A percentile compares a stretch with the other conserved stretches of the same genome.
These are phyloP conservation scores for Branchipolynoe longqiensis DNA, from an alignment of 2,888 invertebrate species.

Conservation along the genomic window DNA sequence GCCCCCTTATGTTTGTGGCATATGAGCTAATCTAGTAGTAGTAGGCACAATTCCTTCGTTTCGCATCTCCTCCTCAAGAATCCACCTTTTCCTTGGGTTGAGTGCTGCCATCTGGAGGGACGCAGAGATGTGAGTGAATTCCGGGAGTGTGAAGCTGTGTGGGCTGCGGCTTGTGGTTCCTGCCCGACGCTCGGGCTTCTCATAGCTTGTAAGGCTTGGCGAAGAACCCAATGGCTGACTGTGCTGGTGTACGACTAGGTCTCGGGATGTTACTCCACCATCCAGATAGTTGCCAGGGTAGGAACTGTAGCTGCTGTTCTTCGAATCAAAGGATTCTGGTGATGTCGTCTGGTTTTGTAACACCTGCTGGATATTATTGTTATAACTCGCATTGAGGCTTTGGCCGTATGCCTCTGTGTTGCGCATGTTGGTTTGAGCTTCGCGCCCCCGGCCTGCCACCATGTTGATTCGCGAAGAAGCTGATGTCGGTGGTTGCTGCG, in stretches of 20 bases:
- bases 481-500: not conserved
- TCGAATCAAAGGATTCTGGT: too few relatives aligned
- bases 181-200: not conserved
- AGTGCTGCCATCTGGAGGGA: conserved; percentile 14
- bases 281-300: too few relatives aligned
- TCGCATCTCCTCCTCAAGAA: conserved; percentile 24
- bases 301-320: too few relatives aligned
- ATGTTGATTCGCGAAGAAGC: not conserved
- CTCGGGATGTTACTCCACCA: too few relatives aligned
- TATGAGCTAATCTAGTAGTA: too few relatives aligned
- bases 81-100: conserved; percentile 27
- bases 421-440: not conserved
- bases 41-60: too few relatives aligned
- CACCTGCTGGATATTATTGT: too few relatives aligned
- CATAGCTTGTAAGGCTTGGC: too few relatives aligned
- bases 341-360: too few relatives aligned
- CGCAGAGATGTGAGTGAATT: conserved; percentile 20
- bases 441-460: not conserved
- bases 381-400: not conserved
- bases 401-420: not conserved
- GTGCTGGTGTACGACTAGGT: too few relatives aligned
- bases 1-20: not conserved
- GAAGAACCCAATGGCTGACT: too few relatives aligned
- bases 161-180: not conserved
- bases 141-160: not conserved